These are phyloP conservation scores for Vanessa tameamea DNA, from an alignment of 1,140 invertebrate species.

Conservation along the genomic window DNA sequence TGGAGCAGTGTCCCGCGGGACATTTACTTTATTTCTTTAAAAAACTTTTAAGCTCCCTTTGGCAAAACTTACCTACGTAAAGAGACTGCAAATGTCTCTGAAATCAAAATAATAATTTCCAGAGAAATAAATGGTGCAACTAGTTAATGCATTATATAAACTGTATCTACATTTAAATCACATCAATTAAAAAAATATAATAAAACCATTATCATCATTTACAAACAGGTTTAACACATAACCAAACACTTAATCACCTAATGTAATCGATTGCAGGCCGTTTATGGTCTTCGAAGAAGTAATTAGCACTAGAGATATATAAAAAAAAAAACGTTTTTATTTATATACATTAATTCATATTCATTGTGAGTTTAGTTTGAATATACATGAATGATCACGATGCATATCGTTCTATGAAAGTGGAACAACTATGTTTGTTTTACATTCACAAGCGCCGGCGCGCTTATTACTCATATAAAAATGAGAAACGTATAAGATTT, in stretches of 20 bases:
- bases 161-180: too few species aligned
- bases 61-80: too few species aligned
- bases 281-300: slow-evolving; percentile 4
- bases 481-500: background rate
- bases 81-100: too few species aligned
- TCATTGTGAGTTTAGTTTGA: background rate
- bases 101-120: too few species aligned
- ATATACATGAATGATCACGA: background rate
- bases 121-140: too few species aligned
- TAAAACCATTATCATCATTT: background rate
- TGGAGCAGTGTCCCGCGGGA: too few species aligned
- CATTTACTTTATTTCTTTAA: too few species aligned
- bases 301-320: background rate
- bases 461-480: background rate
- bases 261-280: slow-evolving; percentile 1
- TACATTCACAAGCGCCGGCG: background rate
- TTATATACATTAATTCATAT: background rate
- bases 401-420: background rate
- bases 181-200: too few species aligned
- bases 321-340: background rate
- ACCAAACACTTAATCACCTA: background rate
- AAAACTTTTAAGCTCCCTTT: too few species aligned
- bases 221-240: slow-evolving; percentile 8
- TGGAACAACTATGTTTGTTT: background rate
- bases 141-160: too few species aligned